Evolutionary conservation across 2,113 vertebrate genomes (phyloP).

Genomic region (Ammospiza caudacuta): DNA sequence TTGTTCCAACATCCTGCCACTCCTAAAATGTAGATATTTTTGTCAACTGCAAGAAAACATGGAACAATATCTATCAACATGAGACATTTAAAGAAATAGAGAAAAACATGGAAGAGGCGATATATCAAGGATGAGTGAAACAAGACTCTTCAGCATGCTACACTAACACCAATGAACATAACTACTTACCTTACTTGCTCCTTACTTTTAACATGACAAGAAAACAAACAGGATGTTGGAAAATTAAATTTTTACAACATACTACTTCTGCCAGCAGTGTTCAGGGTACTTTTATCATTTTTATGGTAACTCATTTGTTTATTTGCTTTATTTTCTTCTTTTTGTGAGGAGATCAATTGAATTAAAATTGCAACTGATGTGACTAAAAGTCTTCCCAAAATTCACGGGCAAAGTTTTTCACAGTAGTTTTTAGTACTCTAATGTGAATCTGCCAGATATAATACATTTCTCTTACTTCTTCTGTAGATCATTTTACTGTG

Average conservation of each 20-base stretch:
- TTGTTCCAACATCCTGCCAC: neutral
- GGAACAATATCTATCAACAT: neutral
- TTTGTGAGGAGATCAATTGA: neutral
- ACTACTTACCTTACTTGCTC: neutral
- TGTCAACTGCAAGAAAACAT: neutral
- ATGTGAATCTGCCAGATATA: neutral
- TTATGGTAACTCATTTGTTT: rapidly evolving
- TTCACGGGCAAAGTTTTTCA: neutral
- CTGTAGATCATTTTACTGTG: neutral
- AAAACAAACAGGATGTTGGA: neutral
- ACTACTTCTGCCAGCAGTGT: neutral
- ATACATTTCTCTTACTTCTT: neutral
- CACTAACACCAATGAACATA: rapidly evolving
- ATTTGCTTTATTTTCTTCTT: neutral
- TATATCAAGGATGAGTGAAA: neutral
- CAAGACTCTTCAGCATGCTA: neutral
- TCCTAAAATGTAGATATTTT: neutral
- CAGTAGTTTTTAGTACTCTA: neutral
- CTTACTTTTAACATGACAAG: neutral
- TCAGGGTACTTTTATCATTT: neutral
- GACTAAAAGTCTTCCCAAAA: neutral
- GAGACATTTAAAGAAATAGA: neutral
- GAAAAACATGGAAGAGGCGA: neutral
- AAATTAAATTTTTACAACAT: neutral
- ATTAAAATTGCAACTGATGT: neutral